Base-by-base conservation (phyloP, 1,140 invertebrate species). In the Paralvinella palmiformis region DNA sequence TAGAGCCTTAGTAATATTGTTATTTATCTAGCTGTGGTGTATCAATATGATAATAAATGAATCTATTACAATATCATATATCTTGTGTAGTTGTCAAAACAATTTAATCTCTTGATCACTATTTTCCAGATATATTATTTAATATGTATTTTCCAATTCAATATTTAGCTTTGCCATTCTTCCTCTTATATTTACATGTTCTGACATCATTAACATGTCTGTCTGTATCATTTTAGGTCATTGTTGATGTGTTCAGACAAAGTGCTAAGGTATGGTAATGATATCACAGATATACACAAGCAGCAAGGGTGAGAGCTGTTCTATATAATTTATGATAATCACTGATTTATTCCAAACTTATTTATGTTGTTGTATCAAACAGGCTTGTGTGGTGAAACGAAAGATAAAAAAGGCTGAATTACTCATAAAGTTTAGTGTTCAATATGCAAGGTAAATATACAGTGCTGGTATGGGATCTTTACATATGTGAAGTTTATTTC, bases 361-460 rank as follows among this genome's bases (percentile, higher is more conserved):
- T 15, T 13, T 24, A 15, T 53, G 15, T 27, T 13, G 7, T 7
- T 53, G 15, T 53, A 13, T 15, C 15, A 31, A 63, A 10, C 52
- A 80, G 82, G 86, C 89, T 7, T 94, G 91, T 81, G 88, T 94
- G 10, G 85, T 92, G 6, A 94, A 92, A 82, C 83, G 91, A 58
- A 86, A 90, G 69, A 93, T 93, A 80, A 77, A 82, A 22, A 87
- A 86, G 74, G 91, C 91, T 17, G 89, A 88, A 71, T 75, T 91
- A 33, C 80, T 94, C 22, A 90, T 93, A 66, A 86, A 86, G 68
- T 88, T 92, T 82, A 91, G 91, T 10, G 85, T 92, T 24, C 84
- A 85, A 64, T 82, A 88, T 63, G 88, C 91, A 1, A 85, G 73
- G 79, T 80, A 72, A 68, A 44, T 68, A 29, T 36, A 45, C 20